A percentile compares a stretch with the other conserved stretches of the same genome.
Conservation (phyloP, 2,113 vertebrate species). For the Marmota monax region DNA sequence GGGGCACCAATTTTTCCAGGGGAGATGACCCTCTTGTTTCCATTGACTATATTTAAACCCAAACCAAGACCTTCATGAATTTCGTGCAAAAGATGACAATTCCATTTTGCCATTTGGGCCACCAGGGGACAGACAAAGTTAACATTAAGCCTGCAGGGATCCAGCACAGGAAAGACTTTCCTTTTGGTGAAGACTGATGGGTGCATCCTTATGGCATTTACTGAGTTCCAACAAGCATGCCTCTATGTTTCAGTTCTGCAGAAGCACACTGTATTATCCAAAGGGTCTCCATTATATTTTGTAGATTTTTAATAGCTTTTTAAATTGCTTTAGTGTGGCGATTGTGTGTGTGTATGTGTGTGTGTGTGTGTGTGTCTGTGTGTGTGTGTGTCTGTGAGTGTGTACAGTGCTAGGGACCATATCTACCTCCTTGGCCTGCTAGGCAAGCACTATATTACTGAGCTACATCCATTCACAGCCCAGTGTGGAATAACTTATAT, state of each 20-base stretch:
- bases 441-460: too few species aligned
- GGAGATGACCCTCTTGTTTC: background rate
- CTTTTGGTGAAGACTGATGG: background rate
- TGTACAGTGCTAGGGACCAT: too few species aligned
- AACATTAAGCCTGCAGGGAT: background rate
- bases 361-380: too few species aligned
- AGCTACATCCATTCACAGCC: too few species aligned
- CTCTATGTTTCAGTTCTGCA: background rate
- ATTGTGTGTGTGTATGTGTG: too few species aligned
- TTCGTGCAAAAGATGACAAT: background rate
- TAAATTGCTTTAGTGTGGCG: background rate
- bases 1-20: background rate
- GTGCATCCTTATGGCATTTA: background rate
- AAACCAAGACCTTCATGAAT: background rate
- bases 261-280: background rate
- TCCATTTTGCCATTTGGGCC: background rate
- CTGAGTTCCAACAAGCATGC: too few species aligned
- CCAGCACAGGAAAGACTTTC: background rate
- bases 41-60: background rate
- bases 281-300: background rate
- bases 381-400: background rate
- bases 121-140: conserved; percentile 24
- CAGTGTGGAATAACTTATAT: too few species aligned
- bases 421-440: too few species aligned
- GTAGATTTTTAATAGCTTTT: background rate